Evolutionary conservation across 2,113 vertebrate species (phyloP).

Genomic region (Blennius ocellaris): DNA sequence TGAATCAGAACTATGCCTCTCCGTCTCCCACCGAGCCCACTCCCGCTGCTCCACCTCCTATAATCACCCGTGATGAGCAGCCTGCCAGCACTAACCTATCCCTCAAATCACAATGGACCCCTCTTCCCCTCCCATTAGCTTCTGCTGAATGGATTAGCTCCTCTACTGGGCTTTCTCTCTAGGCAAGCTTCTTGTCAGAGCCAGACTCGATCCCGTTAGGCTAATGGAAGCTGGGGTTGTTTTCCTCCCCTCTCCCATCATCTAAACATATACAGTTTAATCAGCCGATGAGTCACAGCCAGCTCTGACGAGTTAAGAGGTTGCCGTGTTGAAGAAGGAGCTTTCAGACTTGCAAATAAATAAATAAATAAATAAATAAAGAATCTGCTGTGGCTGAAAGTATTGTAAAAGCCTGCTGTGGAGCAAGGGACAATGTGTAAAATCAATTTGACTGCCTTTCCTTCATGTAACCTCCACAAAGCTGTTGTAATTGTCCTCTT

Average conservation of each 20-base stretch:
- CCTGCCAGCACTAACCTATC: conserved; percentile 80
- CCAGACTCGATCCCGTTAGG: conserved; percentile 66
- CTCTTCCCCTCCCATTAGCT: conserved; percentile 79
- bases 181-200: conserved; percentile 65
- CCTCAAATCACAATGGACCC: conserved; percentile 82
- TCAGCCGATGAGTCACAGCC: conserved; percentile 71
- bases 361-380: too few relatives aligned
- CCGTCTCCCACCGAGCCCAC: conserved; percentile 65
- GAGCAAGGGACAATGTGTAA: conserved; percentile 11
- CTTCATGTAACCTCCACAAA: conserved; percentile 42
- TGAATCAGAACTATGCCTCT: conserved; percentile 62
- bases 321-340: conserved; percentile 59
- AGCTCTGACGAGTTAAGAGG: conserved; percentile 63
- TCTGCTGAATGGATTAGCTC: conserved; percentile 78
- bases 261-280: conserved; percentile 76
- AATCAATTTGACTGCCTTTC: conserved; percentile 32
- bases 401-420: background rate
- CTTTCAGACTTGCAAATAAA: conserved; percentile 26
- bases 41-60: conserved; percentile 75
- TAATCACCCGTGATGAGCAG: conserved; percentile 82
- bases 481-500: conserved; percentile 28
- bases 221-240: conserved; percentile 76
- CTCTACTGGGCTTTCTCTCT: conserved; percentile 60
- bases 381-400: conserved; percentile 6
- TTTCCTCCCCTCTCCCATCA: conserved; percentile 65